Percentiles rank a stretch among this genome's conserved stretches.
phyloP scores from a whole-genome alignment of 2,888 invertebrate species.

The Epinotia ramella region DNA sequence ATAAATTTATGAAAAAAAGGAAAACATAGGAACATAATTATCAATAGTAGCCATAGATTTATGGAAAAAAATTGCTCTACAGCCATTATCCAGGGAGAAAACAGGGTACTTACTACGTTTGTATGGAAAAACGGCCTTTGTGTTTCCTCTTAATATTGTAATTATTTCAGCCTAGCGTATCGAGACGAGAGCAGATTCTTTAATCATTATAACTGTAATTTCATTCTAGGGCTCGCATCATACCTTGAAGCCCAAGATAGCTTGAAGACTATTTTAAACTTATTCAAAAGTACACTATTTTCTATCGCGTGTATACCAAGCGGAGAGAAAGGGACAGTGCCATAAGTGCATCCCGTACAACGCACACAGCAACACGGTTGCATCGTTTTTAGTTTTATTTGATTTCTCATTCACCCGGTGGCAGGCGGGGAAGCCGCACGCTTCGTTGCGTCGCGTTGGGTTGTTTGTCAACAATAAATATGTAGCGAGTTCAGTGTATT shows the following conservation, averaged over 20 bases:
- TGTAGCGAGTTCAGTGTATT: conserved; percentile 54
- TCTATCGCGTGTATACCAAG: conserved; percentile 28
- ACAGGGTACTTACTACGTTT: too few relatives aligned
- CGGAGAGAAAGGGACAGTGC: conserved; percentile 17
- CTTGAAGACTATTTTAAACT: conserved; percentile 33
- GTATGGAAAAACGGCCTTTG: too few relatives aligned
- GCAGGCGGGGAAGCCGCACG: conserved; percentile 59
- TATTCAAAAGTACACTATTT: conserved; percentile 36
- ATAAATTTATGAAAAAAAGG: too few relatives aligned
- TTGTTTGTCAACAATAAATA: conserved; percentile 75
- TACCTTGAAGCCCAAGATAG: conserved; percentile 26
- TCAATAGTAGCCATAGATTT: too few relatives aligned
- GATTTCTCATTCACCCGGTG: conserved; percentile 67
- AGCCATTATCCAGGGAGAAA: too few relatives aligned
- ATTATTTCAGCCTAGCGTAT: not conserved
- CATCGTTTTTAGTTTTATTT: conserved; percentile 40
- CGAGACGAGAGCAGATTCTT: not conserved
- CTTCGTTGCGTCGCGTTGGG: conserved; percentile 57
- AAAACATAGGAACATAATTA: too few relatives aligned
- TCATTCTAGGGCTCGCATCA: conserved; percentile 32
- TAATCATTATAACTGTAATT: conserved; percentile 22
- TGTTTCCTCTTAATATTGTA: too few relatives aligned
- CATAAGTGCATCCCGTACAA: conserved; percentile 39
- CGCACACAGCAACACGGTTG: conserved; percentile 28
- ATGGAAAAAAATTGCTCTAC: too few relatives aligned